Evolutionary conservation across 2,888 invertebrate genomes (phyloP).

Genomic region (Agrochola lota): DNA sequence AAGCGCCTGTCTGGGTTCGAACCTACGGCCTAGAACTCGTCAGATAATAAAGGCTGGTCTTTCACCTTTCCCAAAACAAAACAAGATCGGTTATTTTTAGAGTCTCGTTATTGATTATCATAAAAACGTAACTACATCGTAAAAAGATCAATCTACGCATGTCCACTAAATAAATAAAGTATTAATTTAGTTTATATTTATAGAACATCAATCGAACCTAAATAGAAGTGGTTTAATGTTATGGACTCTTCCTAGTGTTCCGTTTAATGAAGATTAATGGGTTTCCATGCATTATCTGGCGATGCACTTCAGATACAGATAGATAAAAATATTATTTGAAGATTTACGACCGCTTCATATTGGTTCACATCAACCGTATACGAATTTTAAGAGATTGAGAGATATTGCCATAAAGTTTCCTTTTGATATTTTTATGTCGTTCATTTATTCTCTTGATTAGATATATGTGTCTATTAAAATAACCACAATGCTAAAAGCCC

Average conservation of each 20-base stretch:
- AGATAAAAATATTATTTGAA: conserved; percentile 63
- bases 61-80: conserved; percentile 11
- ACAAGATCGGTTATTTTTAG: conserved; percentile 8
- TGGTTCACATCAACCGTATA: conserved; percentile 32
- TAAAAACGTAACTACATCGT: conserved; percentile 60
- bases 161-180: conserved; percentile 56
- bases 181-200: conserved; percentile 69
- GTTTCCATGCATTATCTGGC: conserved; percentile 58
- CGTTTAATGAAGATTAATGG: conserved; percentile 75
- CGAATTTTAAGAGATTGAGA: conserved; percentile 13
- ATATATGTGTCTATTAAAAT: not conserved
- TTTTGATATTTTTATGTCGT: conserved; percentile 29
- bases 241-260: conserved; percentile 56
- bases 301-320: conserved; percentile 67
- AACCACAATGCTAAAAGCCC: not conserved
- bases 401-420: conserved; percentile 18
- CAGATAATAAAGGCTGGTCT: not conserved
- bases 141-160: conserved; percentile 68
- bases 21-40: not conserved
- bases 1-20: no score
- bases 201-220: conserved; percentile 74
- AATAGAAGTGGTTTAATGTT: conserved; percentile 69
- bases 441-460: not conserved
- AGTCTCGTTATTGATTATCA: conserved; percentile 12
- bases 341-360: conserved; percentile 61